Evolutionary conservation across 2,797 vertebrate species (phyloP), one percentile per base, ranked within the genome.

Genomic region (Aldrovandia affinis): DNA sequence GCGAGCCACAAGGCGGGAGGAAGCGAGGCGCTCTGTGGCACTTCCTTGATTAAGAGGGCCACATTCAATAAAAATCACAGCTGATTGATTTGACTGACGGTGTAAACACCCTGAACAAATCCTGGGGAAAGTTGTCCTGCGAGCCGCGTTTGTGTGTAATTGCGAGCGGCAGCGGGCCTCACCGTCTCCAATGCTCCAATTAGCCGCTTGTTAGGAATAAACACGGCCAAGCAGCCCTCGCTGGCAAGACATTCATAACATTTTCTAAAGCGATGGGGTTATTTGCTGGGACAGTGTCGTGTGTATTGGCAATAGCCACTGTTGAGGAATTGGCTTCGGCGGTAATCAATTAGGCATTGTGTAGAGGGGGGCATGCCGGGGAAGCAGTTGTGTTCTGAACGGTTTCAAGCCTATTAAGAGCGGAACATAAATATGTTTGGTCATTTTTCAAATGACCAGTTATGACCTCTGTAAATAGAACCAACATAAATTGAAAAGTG

Each of bases 291-390:
- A 2, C 63, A 6, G 33, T 82, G 0, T n/a, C 81, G 61, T 10
- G 55, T 20, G 81, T 82, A 81, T 7, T 82, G 86, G 83, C 85
- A 2, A 28, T 0, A 84, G 0, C 0, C 57, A 87, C 59, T 59
- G 65, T 52, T 55, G 87, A 87, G 84, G 85, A 85, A 85, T 15
- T 80, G 84, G 83, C 86, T 68, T 7, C 15, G 68, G 78, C 83
- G 83, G 84, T 77, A 82, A 47, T 84, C 90, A 85, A 87, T 12
- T 55, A 61, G 25, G 10, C 78, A 1, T 1, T 63, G 63, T 59
- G 83, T 63, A 86, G 86, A 85, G 2, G 6, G 47, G 18, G 44
- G n/a, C 18, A 75, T 44, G 25, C 15, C 28, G 30, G 36, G 28
- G 4, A 22, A 28, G 28, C 14, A 6, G 30, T 54, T 20, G 14